Conservation (phyloP, 2,113 vertebrate genomes). For the Rutilus rutilus region DNA sequence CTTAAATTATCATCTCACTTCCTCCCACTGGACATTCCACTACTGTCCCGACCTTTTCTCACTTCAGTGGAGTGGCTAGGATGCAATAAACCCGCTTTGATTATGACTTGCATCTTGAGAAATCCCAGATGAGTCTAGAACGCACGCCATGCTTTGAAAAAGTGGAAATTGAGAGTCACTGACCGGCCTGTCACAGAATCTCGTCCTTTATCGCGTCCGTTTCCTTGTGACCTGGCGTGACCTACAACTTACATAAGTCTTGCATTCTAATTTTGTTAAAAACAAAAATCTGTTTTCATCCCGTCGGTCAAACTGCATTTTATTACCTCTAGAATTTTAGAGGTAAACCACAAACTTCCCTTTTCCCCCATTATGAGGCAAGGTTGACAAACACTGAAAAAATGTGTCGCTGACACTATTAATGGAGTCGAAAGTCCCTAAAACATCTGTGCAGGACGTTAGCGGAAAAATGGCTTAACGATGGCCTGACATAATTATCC, state of each 20-base stretch:
- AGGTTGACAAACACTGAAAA: slow-evolving; percentile 27
- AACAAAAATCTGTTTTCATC: slow-evolving; percentile 49
- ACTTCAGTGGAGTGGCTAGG: slow-evolving; percentile 65
- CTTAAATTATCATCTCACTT: slow-evolving; percentile 27
- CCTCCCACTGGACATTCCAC: slow-evolving; percentile 40
- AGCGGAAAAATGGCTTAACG: slow-evolving; percentile 44
- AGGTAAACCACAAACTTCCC: slow-evolving; percentile 15
- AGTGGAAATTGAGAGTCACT: slow-evolving; percentile 71
- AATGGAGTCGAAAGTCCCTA: neutral
- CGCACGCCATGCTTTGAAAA: slow-evolving; percentile 71
- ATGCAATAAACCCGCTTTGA: slow-evolving; percentile 56
- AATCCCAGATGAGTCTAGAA: slow-evolving; percentile 69
- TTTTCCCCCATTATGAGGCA: neutral
- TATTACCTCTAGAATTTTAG: slow-evolving; percentile 8
- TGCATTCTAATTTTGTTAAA: slow-evolving; percentile 35
- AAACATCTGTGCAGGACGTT: neutral
- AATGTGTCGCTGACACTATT: slow-evolving; percentile 16
- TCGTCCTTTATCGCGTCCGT: slow-evolving; percentile 52
- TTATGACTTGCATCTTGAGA: slow-evolving; percentile 64
- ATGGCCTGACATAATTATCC: neutral
- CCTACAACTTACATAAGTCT: slow-evolving; percentile 21
- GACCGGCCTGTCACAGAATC: slow-evolving; percentile 73
- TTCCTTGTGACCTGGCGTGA: slow-evolving; percentile 53
- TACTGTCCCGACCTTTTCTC: slow-evolving; percentile 39
- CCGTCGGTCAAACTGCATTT: slow-evolving; percentile 2